These are phyloP conservation scores for Abrostola tripartita DNA, from an alignment of 2,888 invertebrate species.

Conservation along the genomic window DNA sequence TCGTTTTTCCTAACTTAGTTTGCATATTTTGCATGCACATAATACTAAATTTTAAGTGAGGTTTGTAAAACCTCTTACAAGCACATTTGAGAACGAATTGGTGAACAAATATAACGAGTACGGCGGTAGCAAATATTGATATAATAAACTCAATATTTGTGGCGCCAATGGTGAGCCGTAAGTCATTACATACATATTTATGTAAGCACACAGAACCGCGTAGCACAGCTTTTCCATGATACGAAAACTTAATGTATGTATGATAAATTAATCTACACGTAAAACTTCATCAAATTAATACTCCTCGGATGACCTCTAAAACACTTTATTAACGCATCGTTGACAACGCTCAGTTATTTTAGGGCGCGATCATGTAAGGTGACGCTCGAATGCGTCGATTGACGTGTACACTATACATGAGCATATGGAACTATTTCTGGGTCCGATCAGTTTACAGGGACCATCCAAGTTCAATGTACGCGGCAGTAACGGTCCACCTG, in stretches of 20 bases:
- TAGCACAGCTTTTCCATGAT: background rate
- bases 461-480: slow-evolving; percentile 64
- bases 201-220: slow-evolving; percentile 1
- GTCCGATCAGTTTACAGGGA: slow-evolving; percentile 59
- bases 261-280: background rate
- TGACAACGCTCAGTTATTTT: slow-evolving; percentile 53
- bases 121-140: slow-evolving; percentile 44
- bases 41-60: slow-evolving; percentile 16
- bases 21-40: slow-evolving; percentile 46
- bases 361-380: slow-evolving; percentile 48
- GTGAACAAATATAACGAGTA: slow-evolving; percentile 33
- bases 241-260: background rate
- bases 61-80: slow-evolving; percentile 36
- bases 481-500: slow-evolving; percentile 46
- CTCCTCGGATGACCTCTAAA: slow-evolving; percentile 16
- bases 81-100: slow-evolving; percentile 41
- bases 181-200: slow-evolving; percentile 21
- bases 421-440: slow-evolving; percentile 63
- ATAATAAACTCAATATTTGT: slow-evolving; percentile 45
- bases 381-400: slow-evolving; percentile 51
- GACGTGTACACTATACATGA: slow-evolving; percentile 58
- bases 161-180: slow-evolving; percentile 33
- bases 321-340: slow-evolving; percentile 55
- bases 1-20: slow-evolving; percentile 24
- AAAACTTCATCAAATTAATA: slow-evolving; percentile 20